Evolutionary conservation across 2,888 invertebrate genomes (phyloP), one percentile per base, ranked within the genome.

Genomic region (Mythimna pallens): DNA sequence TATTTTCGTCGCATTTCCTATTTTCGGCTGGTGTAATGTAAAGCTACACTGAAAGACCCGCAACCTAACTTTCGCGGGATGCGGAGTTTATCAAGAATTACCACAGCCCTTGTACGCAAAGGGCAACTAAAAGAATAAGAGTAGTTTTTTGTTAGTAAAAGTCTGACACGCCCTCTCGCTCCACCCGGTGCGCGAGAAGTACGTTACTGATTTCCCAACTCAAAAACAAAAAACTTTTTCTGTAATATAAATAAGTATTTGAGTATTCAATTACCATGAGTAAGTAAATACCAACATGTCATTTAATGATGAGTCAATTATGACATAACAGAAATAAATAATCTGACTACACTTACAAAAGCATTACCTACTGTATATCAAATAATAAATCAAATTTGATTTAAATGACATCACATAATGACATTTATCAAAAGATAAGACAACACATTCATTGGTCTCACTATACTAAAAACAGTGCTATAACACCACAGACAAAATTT

Each of bases 401-500:
- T n/a, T 20, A 0, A 52, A 52, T n/a, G n/a, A 52, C 20, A 47
- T 34, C 52, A n/a, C n/a, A n/a, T n/a, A n/a, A n/a, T n/a, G n/a
- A n/a, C n/a, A n/a, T 14, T 7, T 10, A 61, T 54, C 12, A 3
- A 14, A 34, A 40, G 30, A 43, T 43, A 22, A 22, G 20, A 17
- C 6, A 62, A 36, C 34, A 17, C 7, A 22, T 20, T 12, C 7
- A 30, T 17, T 12, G 22, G 50, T 34, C 52, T 65, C 40, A 52
- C 73, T 52, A 74, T 43, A 55, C 1, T 34, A 50, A 52, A 17
- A 55, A 70, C 52, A 30, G 14, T 2, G 14, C 17, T 50, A 17
- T 17, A 52, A 22, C 57, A 34, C 43, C 14, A 52, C 58, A 66
- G 22, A 67, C 69, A 67, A 80, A 54, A 34, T 57, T 17, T 50